Conservation (phyloP, 2,113 vertebrate genomes). For the Cebus imitator region DNA sequence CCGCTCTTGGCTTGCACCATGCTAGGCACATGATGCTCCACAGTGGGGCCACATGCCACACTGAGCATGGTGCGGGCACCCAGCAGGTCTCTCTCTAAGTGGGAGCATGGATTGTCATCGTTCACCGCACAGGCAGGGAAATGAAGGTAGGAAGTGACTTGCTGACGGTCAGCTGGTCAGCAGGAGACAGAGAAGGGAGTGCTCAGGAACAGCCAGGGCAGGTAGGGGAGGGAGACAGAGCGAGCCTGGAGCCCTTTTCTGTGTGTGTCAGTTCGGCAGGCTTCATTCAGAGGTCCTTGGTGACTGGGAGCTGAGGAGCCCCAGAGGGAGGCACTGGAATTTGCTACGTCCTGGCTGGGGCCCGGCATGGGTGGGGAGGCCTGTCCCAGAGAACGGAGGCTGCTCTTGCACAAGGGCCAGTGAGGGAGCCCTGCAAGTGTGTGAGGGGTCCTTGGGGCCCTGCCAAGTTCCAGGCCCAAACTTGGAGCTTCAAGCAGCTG, state of each 20-base stretch:
- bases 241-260: neutral
- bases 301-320: neutral
- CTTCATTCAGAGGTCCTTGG: neutral
- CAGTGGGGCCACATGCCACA: neutral
- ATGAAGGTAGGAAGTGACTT: neutral
- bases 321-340: neutral
- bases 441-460: neutral
- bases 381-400: neutral
- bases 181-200: neutral
- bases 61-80: neutral
- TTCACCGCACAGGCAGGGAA: neutral
- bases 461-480: neutral
- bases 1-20: too few species aligned
- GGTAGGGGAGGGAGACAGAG: neutral
- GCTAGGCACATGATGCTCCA: neutral
- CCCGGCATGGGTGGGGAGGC: neutral
- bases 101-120: too few species aligned
- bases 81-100: too few species aligned
- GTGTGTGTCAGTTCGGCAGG: neutral
- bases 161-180: neutral
- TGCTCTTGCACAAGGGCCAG: slow-evolving; percentile 39
- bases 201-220: neutral
- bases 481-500: neutral
- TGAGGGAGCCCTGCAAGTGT: neutral
- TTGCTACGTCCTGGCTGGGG: neutral